Evolutionary conservation across 2,113 vertebrate species (phyloP), one percentile per base, ranked within the genome.

Genomic region (Conger conger): DNA sequence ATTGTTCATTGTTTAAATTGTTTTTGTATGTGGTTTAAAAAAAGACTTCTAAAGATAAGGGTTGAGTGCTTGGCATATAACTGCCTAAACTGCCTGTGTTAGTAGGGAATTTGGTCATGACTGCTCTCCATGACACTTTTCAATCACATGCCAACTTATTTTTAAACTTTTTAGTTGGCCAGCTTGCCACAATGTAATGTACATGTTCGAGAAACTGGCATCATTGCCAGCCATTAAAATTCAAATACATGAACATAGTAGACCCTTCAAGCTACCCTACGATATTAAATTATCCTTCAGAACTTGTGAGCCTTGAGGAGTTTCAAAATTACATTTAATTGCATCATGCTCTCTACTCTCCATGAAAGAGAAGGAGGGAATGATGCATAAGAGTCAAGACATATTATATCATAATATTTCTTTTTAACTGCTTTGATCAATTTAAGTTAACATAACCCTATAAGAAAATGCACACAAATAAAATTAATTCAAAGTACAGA

Each of bases 121-220:
- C 85, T n/a, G 37, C 83, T 80, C 82, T 86, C 53, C 76, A 80
- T 77, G 86, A 87, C 85, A 88, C 76, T 80, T 86, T 73, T 33
- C 73, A 54, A 35, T 79, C 78, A 73, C n/a, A 82, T 79, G 78
- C 80, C 84, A 88, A 85, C 85, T 86, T 86, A 30, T 5, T 11
- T 54, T 76, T 30, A 84, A 37, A 63, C 85, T 79, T 33, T 73
- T 1, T 73, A 30, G 3, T 9, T 33, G 27, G n/a, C 27, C 23
- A 8, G 68, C 11, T 33, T 73, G 6, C 68, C 68, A 30, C 68
- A 73, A 73, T 63, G 7, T 9, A 63, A 63, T 7, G 23, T 63
- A 63, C 23, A 73, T 9, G 68, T 73, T 27, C n/a, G 33, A 33
- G 68, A 73, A 30, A 30, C 23, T 33, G 27, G 27, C 9, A 73